Percentiles rank a stretch among this genome's conserved stretches.
Conservation (phyloP, 37 sponge, comb jelly and placozoan species). For the Chondrosia reniformis region DNA sequence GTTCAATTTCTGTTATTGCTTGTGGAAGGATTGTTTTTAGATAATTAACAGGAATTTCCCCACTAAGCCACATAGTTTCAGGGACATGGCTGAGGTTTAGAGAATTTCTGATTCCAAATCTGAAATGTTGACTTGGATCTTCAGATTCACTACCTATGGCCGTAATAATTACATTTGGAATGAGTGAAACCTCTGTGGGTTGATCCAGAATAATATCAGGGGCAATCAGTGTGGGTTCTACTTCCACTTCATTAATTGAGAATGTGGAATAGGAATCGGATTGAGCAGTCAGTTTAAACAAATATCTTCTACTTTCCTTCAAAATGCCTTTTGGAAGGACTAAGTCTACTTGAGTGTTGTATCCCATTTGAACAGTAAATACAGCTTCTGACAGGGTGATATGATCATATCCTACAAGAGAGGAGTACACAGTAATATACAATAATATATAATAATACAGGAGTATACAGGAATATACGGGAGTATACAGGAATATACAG, state of each 20-base stretch:
- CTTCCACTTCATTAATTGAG: slow-evolving; percentile 17
- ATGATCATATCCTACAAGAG: slow-evolving; percentile 40
- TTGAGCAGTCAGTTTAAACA: slow-evolving; percentile 48
- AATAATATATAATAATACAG: too few species aligned
- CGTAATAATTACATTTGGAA: slow-evolving; percentile 36
- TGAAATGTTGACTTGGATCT: slow-evolving; percentile 42
- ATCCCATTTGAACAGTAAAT: too few species aligned
- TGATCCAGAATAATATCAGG: slow-evolving; percentile 22
- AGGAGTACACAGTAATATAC: not conserved
- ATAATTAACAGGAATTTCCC: too few species aligned
- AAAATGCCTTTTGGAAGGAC: slow-evolving; percentile 28
- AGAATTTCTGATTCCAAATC: slow-evolving; percentile 41
- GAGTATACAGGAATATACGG: too few species aligned
- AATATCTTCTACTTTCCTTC: slow-evolving; percentile 17
- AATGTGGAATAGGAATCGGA: slow-evolving; percentile 4
- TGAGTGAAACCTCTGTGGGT: slow-evolving; percentile 39
- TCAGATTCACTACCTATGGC: slow-evolving; percentile 11
- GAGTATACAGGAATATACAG: too few species aligned
- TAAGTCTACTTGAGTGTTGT: too few species aligned
- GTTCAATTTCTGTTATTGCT: too few species aligned
- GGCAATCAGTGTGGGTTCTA: slow-evolving; percentile 28
- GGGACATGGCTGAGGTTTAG: too few species aligned
- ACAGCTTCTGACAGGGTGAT: too few species aligned
- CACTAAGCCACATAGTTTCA: too few species aligned
- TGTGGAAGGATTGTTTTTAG: too few species aligned